Evolutionary conservation across 1,140 invertebrate species (phyloP).

Genomic region (Drosophila bocki): DNA sequence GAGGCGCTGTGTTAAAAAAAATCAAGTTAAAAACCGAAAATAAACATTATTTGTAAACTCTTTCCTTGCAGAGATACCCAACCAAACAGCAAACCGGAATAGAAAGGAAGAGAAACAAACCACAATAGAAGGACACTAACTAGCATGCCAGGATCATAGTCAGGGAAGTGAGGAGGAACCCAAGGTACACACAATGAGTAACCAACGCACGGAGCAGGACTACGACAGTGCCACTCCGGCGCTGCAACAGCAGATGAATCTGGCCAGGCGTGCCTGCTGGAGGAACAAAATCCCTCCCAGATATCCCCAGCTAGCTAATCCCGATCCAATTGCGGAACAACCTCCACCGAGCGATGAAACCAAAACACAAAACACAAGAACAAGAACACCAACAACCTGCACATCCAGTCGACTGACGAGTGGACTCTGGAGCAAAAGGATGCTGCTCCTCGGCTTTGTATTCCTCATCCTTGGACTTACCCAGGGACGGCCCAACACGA

Average conservation of each 20-base stretch:
- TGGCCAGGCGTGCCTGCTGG: constrained; percentile 79
- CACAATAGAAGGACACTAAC: constrained; percentile 19
- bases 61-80: constrained; percentile 24
- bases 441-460: constrained; percentile 59
- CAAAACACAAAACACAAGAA: constrained; percentile 20
- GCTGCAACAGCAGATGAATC: constrained; percentile 79
- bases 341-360: constrained; percentile 42
- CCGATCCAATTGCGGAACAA: constrained; percentile 22
- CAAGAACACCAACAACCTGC: constrained; percentile 26
- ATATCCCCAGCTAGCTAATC: constrained; percentile 13
- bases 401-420: constrained; percentile 7
- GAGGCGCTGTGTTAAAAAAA: constrained; percentile 26
- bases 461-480: constrained; percentile 55
- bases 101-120: background rate
- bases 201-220: constrained; percentile 69
- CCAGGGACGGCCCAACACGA: constrained; percentile 76
- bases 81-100: background rate
- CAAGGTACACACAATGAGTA: constrained; percentile 48
- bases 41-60: constrained; percentile 24
- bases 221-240: constrained; percentile 73
- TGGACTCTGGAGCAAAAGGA: constrained; percentile 17
- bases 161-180: constrained; percentile 11
- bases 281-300: constrained; percentile 28
- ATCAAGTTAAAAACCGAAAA: background rate
- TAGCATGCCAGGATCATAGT: constrained; percentile 65